Percentiles rank a stretch among this genome's conserved stretches.
phyloP scores from a whole-genome alignment of 1,140 invertebrate species.

The Aphelenchoides fujianensis region DNA sequence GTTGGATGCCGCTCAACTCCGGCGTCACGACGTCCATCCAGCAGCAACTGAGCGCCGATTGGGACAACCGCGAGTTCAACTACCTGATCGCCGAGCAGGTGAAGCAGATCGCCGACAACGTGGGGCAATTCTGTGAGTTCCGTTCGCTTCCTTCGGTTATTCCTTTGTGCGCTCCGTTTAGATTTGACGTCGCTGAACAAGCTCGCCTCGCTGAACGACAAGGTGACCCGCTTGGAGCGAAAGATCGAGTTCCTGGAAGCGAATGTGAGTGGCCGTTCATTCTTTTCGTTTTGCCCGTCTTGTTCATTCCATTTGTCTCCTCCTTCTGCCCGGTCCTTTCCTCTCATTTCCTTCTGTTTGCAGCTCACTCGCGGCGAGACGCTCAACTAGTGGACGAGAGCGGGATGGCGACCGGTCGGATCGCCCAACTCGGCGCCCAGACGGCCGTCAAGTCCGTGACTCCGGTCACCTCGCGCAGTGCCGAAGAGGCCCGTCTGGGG shows the following conservation, averaged over 20 bases:
- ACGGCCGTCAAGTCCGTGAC: slow-evolving; percentile 35
- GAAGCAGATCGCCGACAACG: slow-evolving; percentile 23
- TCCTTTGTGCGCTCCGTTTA: slow-evolving; percentile 13
- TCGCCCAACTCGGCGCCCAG: slow-evolving; percentile 31
- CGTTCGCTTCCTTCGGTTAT: background rate
- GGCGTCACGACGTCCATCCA: slow-evolving; percentile 18
- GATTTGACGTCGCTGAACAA: slow-evolving; percentile 15
- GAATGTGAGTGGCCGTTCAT: too few species aligned
- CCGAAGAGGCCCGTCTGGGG: slow-evolving; percentile 40
- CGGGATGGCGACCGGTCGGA: slow-evolving; percentile 28
- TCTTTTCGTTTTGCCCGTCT: too few species aligned
- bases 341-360: slow-evolving; percentile 57
- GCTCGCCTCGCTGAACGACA: slow-evolving; percentile 21
- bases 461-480: slow-evolving; percentile 39
- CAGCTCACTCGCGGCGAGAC: slow-evolving; percentile 84
- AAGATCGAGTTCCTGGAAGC: slow-evolving; percentile 29
- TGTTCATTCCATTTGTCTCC: too few species aligned
- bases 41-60: slow-evolving; percentile 25
- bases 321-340: background rate
- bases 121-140: slow-evolving; percentile 24
- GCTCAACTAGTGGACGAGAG: slow-evolving; percentile 68
- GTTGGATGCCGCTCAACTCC: background rate
- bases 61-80: slow-evolving; percentile 31
- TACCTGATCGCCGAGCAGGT: slow-evolving; percentile 24
- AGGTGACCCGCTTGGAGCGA: slow-evolving; percentile 15